Evolutionary conservation across 2,888 invertebrate genomes (phyloP).

Genomic region (Malthinus flaveolus): DNA sequence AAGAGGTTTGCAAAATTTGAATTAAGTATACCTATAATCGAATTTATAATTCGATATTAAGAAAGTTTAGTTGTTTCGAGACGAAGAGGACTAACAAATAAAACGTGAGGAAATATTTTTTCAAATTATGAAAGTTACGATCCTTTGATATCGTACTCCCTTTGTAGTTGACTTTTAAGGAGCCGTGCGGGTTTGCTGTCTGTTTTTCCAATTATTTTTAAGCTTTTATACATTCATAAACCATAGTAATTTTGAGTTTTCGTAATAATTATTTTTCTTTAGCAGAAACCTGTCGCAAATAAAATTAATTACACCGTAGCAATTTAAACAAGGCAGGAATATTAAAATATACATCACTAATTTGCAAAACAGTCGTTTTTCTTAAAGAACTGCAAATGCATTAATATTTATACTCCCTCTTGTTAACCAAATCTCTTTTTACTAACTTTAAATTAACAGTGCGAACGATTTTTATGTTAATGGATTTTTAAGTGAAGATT

Average conservation of each 20-base stretch:
- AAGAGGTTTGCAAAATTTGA: no score
- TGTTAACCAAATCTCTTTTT: slow-evolving; percentile 5
- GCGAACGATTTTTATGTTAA: slow-evolving; percentile 5
- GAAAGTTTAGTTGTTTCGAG: no score
- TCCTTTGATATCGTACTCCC: slow-evolving; percentile 8
- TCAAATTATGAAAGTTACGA: slow-evolving; percentile 3
- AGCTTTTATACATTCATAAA: slow-evolving; percentile 7
- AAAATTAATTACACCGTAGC: slow-evolving; percentile 11
- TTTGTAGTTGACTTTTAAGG: slow-evolving; percentile 6
- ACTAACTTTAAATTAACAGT: slow-evolving; percentile 7
- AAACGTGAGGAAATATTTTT: no score
- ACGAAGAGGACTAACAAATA: no score
- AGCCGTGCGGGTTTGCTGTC: slow-evolving; percentile 1
- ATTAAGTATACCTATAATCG: no score
- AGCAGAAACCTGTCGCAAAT: slow-evolving; percentile 2
- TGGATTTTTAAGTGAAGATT: background rate
- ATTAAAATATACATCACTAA: slow-evolving; percentile 12
- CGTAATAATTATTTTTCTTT: slow-evolving; percentile 9
- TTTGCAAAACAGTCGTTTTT: slow-evolving; percentile 3
- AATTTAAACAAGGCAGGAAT: slow-evolving; percentile 9
- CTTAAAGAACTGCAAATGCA: slow-evolving; percentile 1
- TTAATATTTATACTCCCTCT: slow-evolving; percentile 13
- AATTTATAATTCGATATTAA: no score
- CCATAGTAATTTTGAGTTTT: slow-evolving; percentile 11
- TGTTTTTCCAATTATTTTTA: slow-evolving; percentile 9